Base-by-base conservation (phyloP, 2,113 vertebrate genomes). In the Ptilonorhynchus violaceus region DNA sequence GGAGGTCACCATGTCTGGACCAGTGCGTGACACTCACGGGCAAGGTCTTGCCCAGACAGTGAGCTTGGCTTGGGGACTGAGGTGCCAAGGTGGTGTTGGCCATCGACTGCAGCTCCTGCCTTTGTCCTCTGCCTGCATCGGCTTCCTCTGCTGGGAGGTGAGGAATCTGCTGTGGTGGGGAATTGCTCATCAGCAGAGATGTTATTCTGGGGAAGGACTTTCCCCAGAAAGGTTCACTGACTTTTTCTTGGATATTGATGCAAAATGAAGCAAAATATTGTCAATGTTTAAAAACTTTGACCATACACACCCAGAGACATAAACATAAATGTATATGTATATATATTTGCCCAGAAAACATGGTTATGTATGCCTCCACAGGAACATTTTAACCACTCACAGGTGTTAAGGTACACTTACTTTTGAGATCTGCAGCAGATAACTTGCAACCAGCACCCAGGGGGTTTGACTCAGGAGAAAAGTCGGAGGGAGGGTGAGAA, bases 11-110 rank as follows among this genome's bases (percentile, higher is more conserved):
- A 11, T 0, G 4, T 19, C 23, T 10, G 3, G 81, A 35, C 3
- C 52, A 39, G 17, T 0, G 0, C 3, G 11, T 9, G 44, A 24
- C 25, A n/a, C 24, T 27, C 67, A 27, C 0, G 0, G 52, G 44
- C 15, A 31, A 74, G 13, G 17, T 24, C 28, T 49, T 35, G 22
- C 22, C 20, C 60, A 25, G 37, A 8, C 28, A 17, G 17, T 0
- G 8, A 77, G n/a, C 31, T 4, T 2, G 15, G 25, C 9, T 50
- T 87, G 64, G 50, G 55, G 30, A 19, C 0, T 35, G 52, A 68
- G 60, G 15, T 58, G 52, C 23, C 41, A 31, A 21, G 24, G n/a
- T 23, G 37, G 30, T 23, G 35, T 10, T 73, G 35, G 27, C 9
- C 53, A 33, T 1, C 4, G 39, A 2, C 30, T 44, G 35, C 53